Percentiles rank a stretch among this genome's conserved stretches.
Evolutionary conservation across 2,797 vertebrate species (phyloP).

Genomic region (Atherinosoma microstoma): DNA sequence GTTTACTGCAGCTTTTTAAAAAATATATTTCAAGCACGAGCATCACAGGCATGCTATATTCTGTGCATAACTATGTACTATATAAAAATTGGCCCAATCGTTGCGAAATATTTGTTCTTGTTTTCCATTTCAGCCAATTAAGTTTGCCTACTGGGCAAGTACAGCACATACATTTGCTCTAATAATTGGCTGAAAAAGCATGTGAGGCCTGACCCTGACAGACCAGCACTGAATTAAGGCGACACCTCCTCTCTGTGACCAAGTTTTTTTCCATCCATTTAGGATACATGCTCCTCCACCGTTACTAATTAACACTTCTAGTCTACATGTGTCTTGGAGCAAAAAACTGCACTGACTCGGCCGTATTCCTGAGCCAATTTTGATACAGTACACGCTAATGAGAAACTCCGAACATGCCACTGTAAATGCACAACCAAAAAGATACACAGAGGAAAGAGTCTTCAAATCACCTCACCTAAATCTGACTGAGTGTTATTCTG

Average conservation of each 20-base stretch:
- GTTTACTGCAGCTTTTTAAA: too few species aligned
- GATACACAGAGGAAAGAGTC: not conserved
- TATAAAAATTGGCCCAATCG: too few species aligned
- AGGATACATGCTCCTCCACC: not conserved
- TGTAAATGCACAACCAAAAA: not conserved
- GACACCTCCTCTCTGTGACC: not conserved
- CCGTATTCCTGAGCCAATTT: too few species aligned
- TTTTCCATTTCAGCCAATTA: too few species aligned
- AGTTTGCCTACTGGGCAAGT: too few species aligned
- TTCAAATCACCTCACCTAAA: slow-evolving; percentile 2
- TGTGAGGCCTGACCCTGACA: not conserved
- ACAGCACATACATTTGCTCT: too few species aligned
- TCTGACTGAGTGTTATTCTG: not conserved
- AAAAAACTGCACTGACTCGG: too few species aligned
- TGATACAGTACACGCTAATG: not conserved
- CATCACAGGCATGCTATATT: too few species aligned
- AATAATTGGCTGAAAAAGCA: too few species aligned
- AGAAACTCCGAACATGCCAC: not conserved
- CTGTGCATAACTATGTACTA: too few species aligned
- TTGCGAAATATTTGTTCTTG: too few species aligned
- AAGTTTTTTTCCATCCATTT: not conserved
- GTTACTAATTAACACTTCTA: not conserved
- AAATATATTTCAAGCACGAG: too few species aligned
- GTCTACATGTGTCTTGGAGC: not conserved
- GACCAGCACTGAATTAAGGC: not conserved